phyloP scores from a whole-genome alignment of 2,113 vertebrate species.

The Labeo catla region DNA sequence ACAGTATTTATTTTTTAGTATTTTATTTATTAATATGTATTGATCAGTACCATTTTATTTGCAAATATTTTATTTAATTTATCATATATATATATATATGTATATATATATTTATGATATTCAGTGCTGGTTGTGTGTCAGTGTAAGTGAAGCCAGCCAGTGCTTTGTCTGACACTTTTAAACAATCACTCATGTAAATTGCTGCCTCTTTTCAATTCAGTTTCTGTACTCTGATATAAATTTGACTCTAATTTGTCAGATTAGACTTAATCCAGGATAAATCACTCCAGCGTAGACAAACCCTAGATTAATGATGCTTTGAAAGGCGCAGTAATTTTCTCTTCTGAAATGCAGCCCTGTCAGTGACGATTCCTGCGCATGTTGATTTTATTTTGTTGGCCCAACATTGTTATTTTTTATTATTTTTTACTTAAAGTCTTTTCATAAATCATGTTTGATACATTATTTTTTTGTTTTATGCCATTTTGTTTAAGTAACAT shows the following conservation, averaged over 20 bases:
- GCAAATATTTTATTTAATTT: no score
- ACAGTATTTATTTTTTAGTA: no score
- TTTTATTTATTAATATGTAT: no score
- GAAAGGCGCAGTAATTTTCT: background rate
- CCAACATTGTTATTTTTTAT: no score
- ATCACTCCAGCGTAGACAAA: constrained; percentile 11
- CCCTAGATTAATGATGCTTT: constrained; percentile 18
- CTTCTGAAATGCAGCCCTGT: background rate
- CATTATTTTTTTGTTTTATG: background rate
- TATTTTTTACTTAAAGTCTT: background rate
- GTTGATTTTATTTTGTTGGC: background rate
- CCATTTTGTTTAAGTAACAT: background rate
- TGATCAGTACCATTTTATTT: no score
- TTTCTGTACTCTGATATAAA: background rate
- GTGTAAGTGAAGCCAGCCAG: background rate
- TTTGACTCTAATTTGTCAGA: constrained; percentile 19
- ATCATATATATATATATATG: no score
- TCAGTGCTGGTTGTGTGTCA: background rate
- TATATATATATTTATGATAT: background rate
- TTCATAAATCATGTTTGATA: background rate
- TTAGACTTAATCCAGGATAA: constrained; percentile 35
- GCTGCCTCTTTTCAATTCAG: background rate
- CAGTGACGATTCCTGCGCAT: background rate
- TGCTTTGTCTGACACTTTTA: background rate
- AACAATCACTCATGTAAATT: constrained; percentile 6